Evolutionary conservation across 2,888 invertebrate genomes (phyloP), one percentile per base, ranked within the genome.

Genomic region (Vanessa cardui): DNA sequence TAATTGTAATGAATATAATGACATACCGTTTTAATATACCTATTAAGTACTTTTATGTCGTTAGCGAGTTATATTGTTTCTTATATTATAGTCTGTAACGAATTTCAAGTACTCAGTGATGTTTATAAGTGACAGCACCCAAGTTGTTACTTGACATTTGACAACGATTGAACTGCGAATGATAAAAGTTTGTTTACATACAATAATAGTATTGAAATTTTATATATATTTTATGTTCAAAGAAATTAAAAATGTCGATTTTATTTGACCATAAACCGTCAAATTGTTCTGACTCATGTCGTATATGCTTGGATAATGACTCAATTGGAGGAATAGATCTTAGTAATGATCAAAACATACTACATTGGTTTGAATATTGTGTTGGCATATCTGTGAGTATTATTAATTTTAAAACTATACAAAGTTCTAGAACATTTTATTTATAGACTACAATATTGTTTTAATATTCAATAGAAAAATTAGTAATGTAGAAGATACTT

Each of bases 321-420:
- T 39, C 49, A 20, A 49, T 20, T 15, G 31, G 45, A 49, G 64
- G 64, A 8, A 58, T 62, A 45, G 64, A 58, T 58, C 64, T 68
- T 8, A 56, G n/a, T 21, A 31, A 64, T 58, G 56, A 58, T 50
- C 18, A 56, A 50, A 56, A 68, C 18, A 52, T 68, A 16, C 21
- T 68, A 18, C 18, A 64, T 21, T 56, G 58, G 45, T 58, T 68
- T 49, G 61, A 68, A 58, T 68, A 61, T 56, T 68, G 68, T 58
- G 39, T 58, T 33, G 68, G 64, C 39, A 61, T 56, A 39, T 21
- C 61, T 20, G 68, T 68, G 50, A 62, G 68, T 68, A 54, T 16
- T 16, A 31, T 31, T 54, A 16, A 31, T 31, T 64, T 47, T 64
- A 45, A 26, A 39, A 39, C 18, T 20, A 49, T 50, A 6, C 33